Conservation (phyloP, 2,888 invertebrate species). For the Eupeodes latifasciatus region DNA sequence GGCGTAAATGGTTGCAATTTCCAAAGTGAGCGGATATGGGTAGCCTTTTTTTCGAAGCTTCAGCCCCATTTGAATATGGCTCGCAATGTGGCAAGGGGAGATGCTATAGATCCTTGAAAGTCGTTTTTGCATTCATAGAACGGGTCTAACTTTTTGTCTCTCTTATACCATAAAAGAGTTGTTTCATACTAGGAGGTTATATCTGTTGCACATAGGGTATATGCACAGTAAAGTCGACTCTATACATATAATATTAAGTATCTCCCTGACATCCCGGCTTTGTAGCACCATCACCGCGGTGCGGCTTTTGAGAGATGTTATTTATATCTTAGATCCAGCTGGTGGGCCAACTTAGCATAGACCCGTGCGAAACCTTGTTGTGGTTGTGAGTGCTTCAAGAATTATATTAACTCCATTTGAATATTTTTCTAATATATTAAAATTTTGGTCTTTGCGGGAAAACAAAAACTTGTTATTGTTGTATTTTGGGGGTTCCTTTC, state of each 20-base stretch:
- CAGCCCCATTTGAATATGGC: not conserved
- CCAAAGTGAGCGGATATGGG: not conserved
- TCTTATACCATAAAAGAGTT: constrained; percentile 1
- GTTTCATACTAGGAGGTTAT: constrained; percentile 16
- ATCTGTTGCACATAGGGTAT: constrained; percentile 57
- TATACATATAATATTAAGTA: constrained; percentile 43
- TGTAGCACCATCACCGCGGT: constrained; percentile 8
- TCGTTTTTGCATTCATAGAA: constrained; percentile 58
- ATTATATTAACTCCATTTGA: constrained; percentile 46
- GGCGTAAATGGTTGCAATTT: constrained; percentile 13
- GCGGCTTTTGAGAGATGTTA: constrained; percentile 23
- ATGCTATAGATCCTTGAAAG: constrained; percentile 43
- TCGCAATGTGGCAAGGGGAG: not conserved
- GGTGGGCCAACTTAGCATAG: constrained; percentile 7
- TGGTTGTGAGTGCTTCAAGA: constrained; percentile 13
- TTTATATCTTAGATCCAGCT: constrained; percentile 53
- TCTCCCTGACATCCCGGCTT: constrained; percentile 54
- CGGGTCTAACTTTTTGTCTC: constrained; percentile 10
- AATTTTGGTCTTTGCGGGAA: not conserved
- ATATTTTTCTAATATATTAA: constrained; percentile 68
- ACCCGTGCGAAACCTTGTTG: constrained; percentile 15
- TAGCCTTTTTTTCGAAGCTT: not conserved
- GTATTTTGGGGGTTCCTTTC: not conserved
- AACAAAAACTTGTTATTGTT: not conserved
- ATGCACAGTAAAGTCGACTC: not conserved